Conservation (phyloP, 1,140 invertebrate species). For the Macrotrachela quadricornifera region DNA sequence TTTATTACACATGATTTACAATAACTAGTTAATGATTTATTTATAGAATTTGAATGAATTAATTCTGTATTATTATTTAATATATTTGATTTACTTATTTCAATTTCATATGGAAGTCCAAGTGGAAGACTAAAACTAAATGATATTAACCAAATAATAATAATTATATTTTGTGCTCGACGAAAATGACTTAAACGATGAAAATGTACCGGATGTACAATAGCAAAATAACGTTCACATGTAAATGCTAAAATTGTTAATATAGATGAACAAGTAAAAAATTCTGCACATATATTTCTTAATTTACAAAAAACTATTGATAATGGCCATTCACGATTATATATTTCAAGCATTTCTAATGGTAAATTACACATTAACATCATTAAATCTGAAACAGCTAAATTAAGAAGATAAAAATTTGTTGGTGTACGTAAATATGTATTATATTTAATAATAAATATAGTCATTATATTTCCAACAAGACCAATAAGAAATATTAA, state of each 20-base stretch:
- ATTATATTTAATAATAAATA: no score
- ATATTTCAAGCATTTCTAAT: no score
- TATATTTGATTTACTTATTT: no score
- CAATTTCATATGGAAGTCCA: conserved; percentile 27
- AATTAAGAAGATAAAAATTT: conserved; percentile 22
- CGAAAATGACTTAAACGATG: conserved; percentile 59
- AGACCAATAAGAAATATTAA: no score
- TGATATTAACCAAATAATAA: conserved; percentile 47
- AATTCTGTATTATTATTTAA: no score
- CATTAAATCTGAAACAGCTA: conserved; percentile 19
- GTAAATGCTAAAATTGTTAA: conserved; percentile 80
- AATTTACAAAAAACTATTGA: conserved; percentile 61
- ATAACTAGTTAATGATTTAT: no score
- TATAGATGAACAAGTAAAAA: conserved; percentile 73
- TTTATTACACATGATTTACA: no score
- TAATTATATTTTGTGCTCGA: conserved; percentile 55
- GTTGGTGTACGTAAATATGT: conserved; percentile 17
- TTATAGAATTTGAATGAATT: no score
- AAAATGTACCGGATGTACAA: conserved; percentile 68
- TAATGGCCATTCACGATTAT: conserved; percentile 38
- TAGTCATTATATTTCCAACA: no score
- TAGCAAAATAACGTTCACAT: conserved; percentile 77
- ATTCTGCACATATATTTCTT: conserved; percentile 59
- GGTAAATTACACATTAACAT: conserved; percentile 14
- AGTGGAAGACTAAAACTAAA: conserved; percentile 20